phyloP scores from a whole-genome alignment of 2,888 invertebrate genomes.

The Acleris emargana region DNA sequence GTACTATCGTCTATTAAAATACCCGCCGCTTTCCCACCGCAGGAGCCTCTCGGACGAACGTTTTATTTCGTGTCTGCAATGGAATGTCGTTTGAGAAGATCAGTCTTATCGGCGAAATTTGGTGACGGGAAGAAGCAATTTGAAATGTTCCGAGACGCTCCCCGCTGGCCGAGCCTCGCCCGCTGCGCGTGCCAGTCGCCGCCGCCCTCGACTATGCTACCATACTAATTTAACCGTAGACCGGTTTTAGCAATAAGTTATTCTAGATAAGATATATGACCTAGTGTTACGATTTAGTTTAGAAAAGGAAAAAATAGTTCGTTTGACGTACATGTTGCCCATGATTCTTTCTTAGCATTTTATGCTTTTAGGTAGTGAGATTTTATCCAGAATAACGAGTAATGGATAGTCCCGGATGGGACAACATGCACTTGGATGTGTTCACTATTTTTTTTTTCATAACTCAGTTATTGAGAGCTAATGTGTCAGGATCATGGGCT shows the following conservation, averaged over 20 bases:
- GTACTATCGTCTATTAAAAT: constrained; percentile 36
- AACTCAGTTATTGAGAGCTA: no score
- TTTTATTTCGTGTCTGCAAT: constrained; percentile 43
- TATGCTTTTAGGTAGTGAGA: no score
- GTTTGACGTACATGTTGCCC: constrained; percentile 9
- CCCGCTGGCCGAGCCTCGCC: constrained; percentile 8
- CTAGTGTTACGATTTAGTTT: constrained; percentile 23
- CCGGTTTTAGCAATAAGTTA: constrained; percentile 13
- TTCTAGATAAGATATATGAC: constrained; percentile 27
- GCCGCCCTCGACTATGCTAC: constrained; percentile 17
- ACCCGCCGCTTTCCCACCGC: constrained; percentile 43
- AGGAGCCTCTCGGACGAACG: constrained; percentile 39
- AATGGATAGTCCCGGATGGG: no score
- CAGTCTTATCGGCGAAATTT: constrained; percentile 53
- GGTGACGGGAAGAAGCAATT: constrained; percentile 36
- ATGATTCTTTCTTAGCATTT: background rate
- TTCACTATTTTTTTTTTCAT: no score
- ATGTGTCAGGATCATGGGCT: constrained; percentile 10
- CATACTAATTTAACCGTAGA: constrained; percentile 20
- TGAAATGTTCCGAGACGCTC: constrained; percentile 18
- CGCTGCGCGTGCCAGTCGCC: background rate
- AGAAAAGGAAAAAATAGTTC: constrained; percentile 12
- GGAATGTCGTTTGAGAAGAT: constrained; percentile 59
- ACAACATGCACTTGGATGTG: background rate
- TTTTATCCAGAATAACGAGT: no score